Evolutionary conservation across 2,113 vertebrate genomes (phyloP), one percentile per base, ranked within the genome.

Genomic region (Rutilus rutilus): DNA sequence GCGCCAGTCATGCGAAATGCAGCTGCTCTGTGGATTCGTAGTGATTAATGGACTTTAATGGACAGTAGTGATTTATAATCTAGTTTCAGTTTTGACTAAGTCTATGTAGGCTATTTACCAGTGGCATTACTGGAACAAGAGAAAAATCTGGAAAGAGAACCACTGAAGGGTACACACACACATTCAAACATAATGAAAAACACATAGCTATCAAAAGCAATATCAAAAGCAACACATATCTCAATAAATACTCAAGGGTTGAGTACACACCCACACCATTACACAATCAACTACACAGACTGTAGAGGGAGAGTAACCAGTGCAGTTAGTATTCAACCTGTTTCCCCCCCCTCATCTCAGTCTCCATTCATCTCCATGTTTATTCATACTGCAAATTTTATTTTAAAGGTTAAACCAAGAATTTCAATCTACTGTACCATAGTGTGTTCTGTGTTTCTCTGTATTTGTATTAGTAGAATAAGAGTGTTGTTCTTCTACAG

Each of bases 1-100:
- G 76, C 73, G 74, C 74, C 54, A 19, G 27, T 60, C 74, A 64
- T 73, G 83, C 85, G 42, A 85, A 83, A 87, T 27, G 47, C 36
- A 79, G 83, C 52, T 71, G n/a, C 33, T n/a, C 19, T 77, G 52
- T 62, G 50, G 30, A 33, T 81, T 42, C 42, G 42, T 42, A 42
- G 39, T 42, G 42, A 42, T 42, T 42, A 42, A 42, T 42, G 42
- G 42, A 42, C 42, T 42, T 79, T 42, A 64, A 45, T 64, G n/a
- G 59, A 15, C 8, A 25, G 33, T 14, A 47, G 78, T 80, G 39
- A 65, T 80, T 45, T 45, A 45, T 45, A 27, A 59, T 57, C 50
- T 36, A 5, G 17, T 19, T 60, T n/a, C 27, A 65, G 64, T 69
- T 36, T 54, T 59, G 52, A 57, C 54, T 9, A 57, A 57, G 17